Conservation (phyloP, 2,888 invertebrate species). For the Tipula lateralis region DNA sequence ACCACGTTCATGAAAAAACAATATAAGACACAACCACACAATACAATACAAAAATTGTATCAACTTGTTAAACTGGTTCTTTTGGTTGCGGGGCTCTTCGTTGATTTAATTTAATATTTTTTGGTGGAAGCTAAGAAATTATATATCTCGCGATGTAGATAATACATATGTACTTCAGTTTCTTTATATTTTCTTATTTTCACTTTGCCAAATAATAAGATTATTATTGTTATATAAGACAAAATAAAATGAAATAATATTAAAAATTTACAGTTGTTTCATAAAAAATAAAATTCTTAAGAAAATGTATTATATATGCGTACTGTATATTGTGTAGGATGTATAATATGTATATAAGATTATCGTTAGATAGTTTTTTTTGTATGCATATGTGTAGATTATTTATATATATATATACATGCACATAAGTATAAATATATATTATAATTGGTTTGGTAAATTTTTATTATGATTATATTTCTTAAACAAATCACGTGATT, state of each 20-base stretch:
- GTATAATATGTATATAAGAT: background rate
- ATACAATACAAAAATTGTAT: background rate
- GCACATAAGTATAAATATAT: no score
- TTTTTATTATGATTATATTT: background rate
- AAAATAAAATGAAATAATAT: background rate
- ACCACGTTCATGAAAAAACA: no score
- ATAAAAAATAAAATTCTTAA: background rate
- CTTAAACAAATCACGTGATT: slow-evolving; percentile 2
- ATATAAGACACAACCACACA: no score
- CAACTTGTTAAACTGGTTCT: background rate
- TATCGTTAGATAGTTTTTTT: background rate
- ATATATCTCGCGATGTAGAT: background rate
- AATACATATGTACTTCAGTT: background rate
- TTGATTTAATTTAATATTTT: background rate
- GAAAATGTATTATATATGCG: background rate
- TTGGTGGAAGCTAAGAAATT: background rate
- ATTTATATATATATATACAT: background rate
- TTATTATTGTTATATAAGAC: background rate
- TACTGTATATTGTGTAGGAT: background rate
- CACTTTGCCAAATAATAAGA: background rate
- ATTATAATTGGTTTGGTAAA: background rate
- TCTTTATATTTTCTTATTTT: background rate
- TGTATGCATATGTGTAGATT: background rate
- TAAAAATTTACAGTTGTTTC: background rate
- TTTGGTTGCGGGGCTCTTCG: background rate